Conservation (phyloP, 2,888 invertebrate genomes). For the Rhaphigaster nebulosa region DNA sequence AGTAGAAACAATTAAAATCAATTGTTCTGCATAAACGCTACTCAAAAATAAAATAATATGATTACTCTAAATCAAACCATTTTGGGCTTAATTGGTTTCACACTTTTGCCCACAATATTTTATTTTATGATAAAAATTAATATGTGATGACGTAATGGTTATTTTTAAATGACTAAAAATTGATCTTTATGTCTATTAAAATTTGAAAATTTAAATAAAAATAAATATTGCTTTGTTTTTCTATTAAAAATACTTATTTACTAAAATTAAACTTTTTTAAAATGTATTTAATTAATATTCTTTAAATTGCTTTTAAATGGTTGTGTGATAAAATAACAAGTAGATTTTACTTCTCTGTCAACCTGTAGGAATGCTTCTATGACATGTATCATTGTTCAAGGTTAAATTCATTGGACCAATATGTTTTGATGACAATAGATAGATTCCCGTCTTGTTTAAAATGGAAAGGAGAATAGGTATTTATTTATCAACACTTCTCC, state of each 20-base stretch:
- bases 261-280: neutral
- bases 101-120: too few species aligned
- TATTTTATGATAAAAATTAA: too few species aligned
- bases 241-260: neutral
- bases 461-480: neutral
- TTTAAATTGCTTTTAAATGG: neutral
- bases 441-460: neutral
- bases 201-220: neutral
- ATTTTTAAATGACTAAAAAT: neutral
- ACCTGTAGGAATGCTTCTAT: neutral
- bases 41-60: too few species aligned
- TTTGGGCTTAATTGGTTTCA: too few species aligned
- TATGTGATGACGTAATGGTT: neutral
- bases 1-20: too few species aligned
- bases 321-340: neutral
- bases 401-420: conserved; percentile 26
- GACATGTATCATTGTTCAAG: neutral
- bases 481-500: neutral
- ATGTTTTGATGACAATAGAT: neutral
- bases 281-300: neutral
- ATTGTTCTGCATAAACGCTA: too few species aligned
- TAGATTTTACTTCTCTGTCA: neutral
- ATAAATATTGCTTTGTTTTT: neutral
- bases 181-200: neutral
- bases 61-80: too few species aligned